phyloP scores from a whole-genome alignment of 2,797 vertebrate genomes.

The Fringilla coelebs region DNA sequence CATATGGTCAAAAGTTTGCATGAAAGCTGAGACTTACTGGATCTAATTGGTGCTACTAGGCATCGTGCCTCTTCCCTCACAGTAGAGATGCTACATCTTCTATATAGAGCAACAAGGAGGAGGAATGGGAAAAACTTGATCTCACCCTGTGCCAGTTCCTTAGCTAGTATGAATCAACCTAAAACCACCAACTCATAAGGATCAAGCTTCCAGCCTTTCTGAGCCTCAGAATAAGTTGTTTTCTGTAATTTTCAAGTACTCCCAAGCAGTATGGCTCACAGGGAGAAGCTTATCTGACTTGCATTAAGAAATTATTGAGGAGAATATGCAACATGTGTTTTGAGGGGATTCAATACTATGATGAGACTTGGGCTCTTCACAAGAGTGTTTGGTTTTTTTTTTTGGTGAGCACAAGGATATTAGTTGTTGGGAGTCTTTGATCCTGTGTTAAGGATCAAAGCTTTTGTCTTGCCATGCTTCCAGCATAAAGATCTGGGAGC shows the following conservation, averaged over 20 bases:
- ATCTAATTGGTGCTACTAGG: background rate
- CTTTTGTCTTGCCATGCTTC: background rate
- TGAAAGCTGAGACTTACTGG: background rate
- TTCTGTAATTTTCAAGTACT: background rate
- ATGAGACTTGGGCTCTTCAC: background rate
- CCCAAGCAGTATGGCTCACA: background rate
- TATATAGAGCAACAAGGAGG: background rate
- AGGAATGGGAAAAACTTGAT: background rate
- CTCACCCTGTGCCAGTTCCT: background rate
- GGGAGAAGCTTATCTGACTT: background rate
- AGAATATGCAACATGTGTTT: background rate
- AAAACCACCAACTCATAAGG: background rate
- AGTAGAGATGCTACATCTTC: background rate
- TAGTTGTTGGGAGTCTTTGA: background rate
- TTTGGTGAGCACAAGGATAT: background rate
- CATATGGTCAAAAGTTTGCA: background rate
- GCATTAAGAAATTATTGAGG: background rate
- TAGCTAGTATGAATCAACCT: background rate
- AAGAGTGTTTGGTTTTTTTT: background rate
- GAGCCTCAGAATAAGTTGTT: background rate
- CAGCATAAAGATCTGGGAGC: background rate
- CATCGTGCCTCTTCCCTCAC: background rate
- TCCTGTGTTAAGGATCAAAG: background rate
- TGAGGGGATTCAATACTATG: background rate
- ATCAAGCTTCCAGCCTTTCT: background rate